Percentiles rank a stretch among this genome's conserved stretches.
These are phyloP conservation scores for Trisateles emortualis DNA, from an alignment of 2,888 invertebrate species.

Conservation along the genomic window DNA sequence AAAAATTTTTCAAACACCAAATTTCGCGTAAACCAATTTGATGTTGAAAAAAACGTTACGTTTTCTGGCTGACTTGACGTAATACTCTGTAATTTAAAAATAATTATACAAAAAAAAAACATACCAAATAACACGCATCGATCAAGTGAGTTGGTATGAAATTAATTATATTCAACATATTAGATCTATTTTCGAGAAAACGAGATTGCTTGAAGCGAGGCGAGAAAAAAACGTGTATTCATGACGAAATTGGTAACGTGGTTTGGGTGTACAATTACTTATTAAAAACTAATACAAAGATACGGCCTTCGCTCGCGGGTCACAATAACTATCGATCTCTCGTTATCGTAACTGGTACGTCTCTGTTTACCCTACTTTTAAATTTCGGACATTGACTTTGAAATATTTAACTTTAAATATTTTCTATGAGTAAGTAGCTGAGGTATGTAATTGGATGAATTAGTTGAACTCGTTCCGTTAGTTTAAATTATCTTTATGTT, in stretches of 20 bases:
- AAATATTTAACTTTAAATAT: conserved; percentile 31
- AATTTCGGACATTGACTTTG: conserved; percentile 45
- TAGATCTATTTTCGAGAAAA: conserved; percentile 85
- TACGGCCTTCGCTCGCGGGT: conserved; percentile 68
- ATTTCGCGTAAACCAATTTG: conserved; percentile 76
- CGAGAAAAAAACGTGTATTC: conserved; percentile 77
- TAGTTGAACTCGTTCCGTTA: conserved; percentile 39
- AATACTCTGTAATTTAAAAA: conserved; percentile 82
- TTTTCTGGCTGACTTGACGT: conserved; percentile 78
- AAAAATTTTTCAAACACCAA: conserved; percentile 70
- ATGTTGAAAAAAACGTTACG: conserved; percentile 63
- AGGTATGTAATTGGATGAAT: conserved; percentile 37
- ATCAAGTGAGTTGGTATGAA: conserved; percentile 77
- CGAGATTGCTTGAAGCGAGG: conserved; percentile 77
- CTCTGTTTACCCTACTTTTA: conserved; percentile 59
- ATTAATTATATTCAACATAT: conserved; percentile 85
- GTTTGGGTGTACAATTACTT: conserved; percentile 82
- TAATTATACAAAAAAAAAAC: conserved; percentile 74
- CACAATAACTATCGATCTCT: conserved; percentile 57
- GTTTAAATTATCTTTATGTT: conserved; percentile 10
- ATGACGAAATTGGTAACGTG: conserved; percentile 80
- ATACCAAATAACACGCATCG: conserved; percentile 79
- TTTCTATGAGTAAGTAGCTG: conserved; percentile 25
- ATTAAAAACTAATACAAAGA: conserved; percentile 78
- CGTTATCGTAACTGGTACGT: conserved; percentile 55